Evolutionary conservation across 2,113 vertebrate genomes (phyloP).

Genomic region (Pituophis catenifer): DNA sequence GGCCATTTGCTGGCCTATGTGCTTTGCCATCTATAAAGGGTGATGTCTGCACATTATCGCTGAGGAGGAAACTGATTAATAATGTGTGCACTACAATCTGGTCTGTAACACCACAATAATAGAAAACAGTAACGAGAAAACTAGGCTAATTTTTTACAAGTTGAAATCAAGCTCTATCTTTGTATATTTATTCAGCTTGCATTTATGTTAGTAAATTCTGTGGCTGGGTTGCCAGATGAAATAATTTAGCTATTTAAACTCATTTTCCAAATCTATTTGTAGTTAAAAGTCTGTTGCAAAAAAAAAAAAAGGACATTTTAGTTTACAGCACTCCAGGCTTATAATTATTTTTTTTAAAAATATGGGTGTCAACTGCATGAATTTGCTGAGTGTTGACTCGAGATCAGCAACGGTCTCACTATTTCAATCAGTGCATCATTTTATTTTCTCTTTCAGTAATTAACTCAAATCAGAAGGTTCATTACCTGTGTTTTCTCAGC

Average conservation of each 20-base stretch:
- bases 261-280: constrained; percentile 64
- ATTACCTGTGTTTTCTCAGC: constrained; percentile 46
- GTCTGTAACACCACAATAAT: constrained; percentile 28
- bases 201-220: constrained; percentile 66
- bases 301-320: constrained; percentile 44
- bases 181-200: constrained; percentile 53
- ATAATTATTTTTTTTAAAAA: constrained; percentile 58
- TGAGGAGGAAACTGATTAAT: constrained; percentile 51
- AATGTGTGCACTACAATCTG: constrained; percentile 17
- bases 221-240: constrained; percentile 58
- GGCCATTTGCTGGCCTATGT: background rate
- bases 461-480: constrained; percentile 61
- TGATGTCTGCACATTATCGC: constrained; percentile 23
- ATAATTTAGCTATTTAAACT: constrained; percentile 67
- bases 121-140: constrained; percentile 31
- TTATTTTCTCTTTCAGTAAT: constrained; percentile 53
- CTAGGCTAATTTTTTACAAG: constrained; percentile 15
- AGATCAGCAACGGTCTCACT: constrained; percentile 48
- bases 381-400: constrained; percentile 45
- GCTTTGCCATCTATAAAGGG: background rate
- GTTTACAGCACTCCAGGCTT: constrained; percentile 53
- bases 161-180: constrained; percentile 48
- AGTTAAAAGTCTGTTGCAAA: constrained; percentile 67
- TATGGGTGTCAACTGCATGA: constrained; percentile 52
- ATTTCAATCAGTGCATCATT: constrained; percentile 52